phyloP scores from a whole-genome alignment of 2,888 invertebrate species.

The Apocheima hispidaria region DNA sequence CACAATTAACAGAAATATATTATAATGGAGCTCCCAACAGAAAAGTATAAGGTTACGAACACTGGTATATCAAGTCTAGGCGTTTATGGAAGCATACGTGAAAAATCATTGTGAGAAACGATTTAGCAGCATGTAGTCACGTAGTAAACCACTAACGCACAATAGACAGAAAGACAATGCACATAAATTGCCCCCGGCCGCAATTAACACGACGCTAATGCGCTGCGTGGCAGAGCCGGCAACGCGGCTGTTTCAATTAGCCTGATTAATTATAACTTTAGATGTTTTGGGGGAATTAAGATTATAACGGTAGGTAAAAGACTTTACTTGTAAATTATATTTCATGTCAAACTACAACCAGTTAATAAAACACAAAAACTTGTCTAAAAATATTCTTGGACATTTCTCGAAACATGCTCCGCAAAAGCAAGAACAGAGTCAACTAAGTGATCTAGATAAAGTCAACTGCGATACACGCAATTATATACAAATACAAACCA shows the following conservation, averaged over 20 bases:
- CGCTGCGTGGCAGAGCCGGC: slow-evolving; percentile 36
- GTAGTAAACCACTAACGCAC: slow-evolving; percentile 20
- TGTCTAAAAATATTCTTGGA: neutral
- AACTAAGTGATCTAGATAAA: slow-evolving; percentile 18
- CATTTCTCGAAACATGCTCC: neutral
- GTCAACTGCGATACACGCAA: slow-evolving; percentile 13
- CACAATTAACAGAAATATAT: too few relatives aligned
- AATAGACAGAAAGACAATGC: slow-evolving; percentile 31
- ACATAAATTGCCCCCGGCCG: slow-evolving; percentile 42
- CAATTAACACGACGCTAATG: slow-evolving; percentile 46
- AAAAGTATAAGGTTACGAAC: neutral
- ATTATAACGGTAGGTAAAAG: slow-evolving; percentile 10
- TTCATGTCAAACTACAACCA: neutral
- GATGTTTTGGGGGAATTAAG: slow-evolving; percentile 13
- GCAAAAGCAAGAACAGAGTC: neutral
- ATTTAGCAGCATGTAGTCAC: slow-evolving; percentile 12
- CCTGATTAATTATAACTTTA: slow-evolving; percentile 33
- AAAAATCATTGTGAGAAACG: slow-evolving; percentile 11
- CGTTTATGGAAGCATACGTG: neutral
- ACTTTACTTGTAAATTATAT: neutral
- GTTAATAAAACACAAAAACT: neutral
- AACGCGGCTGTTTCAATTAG: slow-evolving; percentile 41
- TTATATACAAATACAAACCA: slow-evolving; percentile 12
- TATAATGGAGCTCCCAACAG: neutral
- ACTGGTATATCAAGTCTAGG: neutral